A percentile compares a stretch with the other conserved stretches of the same genome.
Evolutionary conservation across 2,888 invertebrate genomes (phyloP).

Genomic region (Sipha maydis): DNA sequence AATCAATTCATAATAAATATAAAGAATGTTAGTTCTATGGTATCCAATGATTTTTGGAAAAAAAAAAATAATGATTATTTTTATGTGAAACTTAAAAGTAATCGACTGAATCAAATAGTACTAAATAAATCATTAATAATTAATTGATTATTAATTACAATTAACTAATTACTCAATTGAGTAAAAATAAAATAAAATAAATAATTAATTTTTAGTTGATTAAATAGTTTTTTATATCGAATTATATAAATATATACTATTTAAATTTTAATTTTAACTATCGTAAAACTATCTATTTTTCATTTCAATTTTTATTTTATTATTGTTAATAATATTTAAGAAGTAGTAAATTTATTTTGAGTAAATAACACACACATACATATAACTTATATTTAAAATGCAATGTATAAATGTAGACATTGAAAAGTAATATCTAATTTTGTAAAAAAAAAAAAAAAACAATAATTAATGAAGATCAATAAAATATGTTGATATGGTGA

Average conservation of each 20-base stretch:
- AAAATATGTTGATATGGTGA: constrained; percentile 41
- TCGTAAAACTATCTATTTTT: neutral
- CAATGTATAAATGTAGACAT: constrained; percentile 11
- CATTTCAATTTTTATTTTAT: neutral
- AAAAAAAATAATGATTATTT: no score
- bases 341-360: constrained; percentile 8
- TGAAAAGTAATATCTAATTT: neutral
- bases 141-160: no score
- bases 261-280: neutral
- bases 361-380: constrained; percentile 11
- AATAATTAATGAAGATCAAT: neutral
- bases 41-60: no score
- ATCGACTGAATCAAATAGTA: no score
- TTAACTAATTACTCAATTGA: no score
- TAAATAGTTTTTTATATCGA: neutral
- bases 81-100: no score
- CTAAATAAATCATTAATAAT: no score
- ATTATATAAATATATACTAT: neutral
- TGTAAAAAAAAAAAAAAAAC: neutral
- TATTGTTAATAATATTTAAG: neutral
- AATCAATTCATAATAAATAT: no score
- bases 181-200: no score
- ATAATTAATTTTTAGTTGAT: no score
- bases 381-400: constrained; percentile 16
- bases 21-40: no score